A percentile compares a stretch with the other conserved stretches of the same genome.
phyloP scores from a whole-genome alignment of 2,113 vertebrate genomes.

The Cervus canadensis region DNA sequence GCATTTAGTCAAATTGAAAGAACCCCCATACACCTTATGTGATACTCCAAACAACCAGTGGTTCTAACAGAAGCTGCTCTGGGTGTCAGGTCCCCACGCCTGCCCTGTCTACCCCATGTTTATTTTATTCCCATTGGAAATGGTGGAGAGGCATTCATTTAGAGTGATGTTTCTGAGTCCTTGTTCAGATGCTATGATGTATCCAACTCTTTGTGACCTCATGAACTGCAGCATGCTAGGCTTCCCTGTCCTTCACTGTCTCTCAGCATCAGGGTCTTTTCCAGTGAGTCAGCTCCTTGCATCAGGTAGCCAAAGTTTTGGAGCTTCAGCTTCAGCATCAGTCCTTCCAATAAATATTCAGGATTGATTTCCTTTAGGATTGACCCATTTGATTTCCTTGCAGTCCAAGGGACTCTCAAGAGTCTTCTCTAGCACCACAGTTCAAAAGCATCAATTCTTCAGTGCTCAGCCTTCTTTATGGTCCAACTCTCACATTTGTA shows the following conservation, averaged over 20 bases:
- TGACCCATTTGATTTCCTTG: not conserved
- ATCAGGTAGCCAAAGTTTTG: not conserved
- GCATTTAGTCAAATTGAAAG: slow-evolving; percentile 3
- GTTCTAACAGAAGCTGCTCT: not conserved
- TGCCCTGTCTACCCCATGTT: not conserved
- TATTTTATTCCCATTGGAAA: not conserved
- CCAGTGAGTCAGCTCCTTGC: not conserved
- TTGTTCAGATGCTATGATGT: accelerated
- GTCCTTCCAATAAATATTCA: not conserved
- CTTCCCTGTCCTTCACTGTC: not conserved
- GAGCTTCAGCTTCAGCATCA: not conserved
- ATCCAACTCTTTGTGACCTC: not conserved
- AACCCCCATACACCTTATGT: not conserved
- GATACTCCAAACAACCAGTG: not conserved
- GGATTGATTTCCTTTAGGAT: not conserved
- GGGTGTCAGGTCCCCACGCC: accelerated
- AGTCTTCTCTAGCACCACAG: not conserved
- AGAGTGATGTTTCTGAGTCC: not conserved
- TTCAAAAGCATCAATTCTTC: not conserved
- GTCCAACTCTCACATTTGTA: not conserved
- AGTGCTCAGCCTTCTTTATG: not conserved
- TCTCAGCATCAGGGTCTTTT: not conserved
- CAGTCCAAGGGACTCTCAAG: not conserved
- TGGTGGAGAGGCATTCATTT: not conserved
- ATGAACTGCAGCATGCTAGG: not conserved